Conservation (phyloP, 2,113 vertebrate species). For the Chionomys nivalis region DNA sequence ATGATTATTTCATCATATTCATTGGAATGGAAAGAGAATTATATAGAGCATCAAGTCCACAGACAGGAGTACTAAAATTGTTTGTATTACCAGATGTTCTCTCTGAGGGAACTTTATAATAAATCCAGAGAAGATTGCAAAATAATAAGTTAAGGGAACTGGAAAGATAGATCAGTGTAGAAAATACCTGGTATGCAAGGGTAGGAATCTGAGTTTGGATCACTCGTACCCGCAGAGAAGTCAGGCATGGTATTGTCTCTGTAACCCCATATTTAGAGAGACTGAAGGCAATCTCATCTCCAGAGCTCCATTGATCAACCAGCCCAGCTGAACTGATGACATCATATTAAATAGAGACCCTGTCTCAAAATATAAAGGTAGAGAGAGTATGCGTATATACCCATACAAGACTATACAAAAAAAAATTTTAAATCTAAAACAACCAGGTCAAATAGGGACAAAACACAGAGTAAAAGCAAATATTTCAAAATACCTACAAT, state of each 20-base stretch:
- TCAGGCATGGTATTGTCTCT: background rate
- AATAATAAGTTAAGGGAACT: background rate
- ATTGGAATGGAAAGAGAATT: background rate
- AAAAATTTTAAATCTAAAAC: background rate
- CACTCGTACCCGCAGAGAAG: background rate
- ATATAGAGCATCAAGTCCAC: accelerated
- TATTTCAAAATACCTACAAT: background rate
- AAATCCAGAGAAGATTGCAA: background rate
- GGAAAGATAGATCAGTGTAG: background rate
- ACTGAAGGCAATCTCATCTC: background rate
- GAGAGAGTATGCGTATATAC: background rate
- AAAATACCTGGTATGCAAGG: background rate
- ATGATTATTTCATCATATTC: background rate
- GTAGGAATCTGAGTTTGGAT: background rate
- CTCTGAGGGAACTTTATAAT: background rate
- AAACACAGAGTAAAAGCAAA: background rate
- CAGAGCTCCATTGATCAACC: too few species aligned
- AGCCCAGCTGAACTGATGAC: background rate
- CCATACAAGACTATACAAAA: background rate
- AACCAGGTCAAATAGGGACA: background rate
- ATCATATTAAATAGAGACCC: background rate
- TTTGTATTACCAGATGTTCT: background rate
- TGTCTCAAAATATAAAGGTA: background rate
- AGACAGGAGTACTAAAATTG: background rate
- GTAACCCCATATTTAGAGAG: background rate